Base-by-base conservation (phyloP, 2,113 vertebrate species). In the Dasypus novemcinctus region DNA sequence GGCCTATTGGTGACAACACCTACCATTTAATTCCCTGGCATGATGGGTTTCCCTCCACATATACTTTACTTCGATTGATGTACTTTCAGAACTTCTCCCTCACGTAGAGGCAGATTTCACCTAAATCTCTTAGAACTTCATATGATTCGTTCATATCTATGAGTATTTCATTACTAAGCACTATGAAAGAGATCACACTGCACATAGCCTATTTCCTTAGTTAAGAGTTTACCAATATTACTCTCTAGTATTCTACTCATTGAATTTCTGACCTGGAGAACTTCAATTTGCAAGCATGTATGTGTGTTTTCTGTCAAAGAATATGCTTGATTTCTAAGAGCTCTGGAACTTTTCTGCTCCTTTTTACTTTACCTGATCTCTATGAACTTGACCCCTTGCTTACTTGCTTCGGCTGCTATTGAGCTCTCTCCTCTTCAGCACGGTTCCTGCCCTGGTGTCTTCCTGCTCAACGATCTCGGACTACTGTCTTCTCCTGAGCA, bases 291-390 rank as follows among this genome's bases (percentile, higher is more conserved):
- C 5, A 75, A 31, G 57, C 29, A 76, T 7, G 21, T 23, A 13
- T 46, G 17, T 69, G 41, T 76, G 9, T 75, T 92, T 90, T 92
- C 64, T 71, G 52, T 93, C 38, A 54, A 41, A 80, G 69, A 23
- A 75, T 21, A 68, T 36, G 13, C 52, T 57, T 96, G 91, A 90
- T n/a, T 90, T 96, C 52, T 25, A 85, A 83, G 29, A 87, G 36
- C 2, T 68, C 69, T 92, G 87, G 64, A 94, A 80, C 59, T 95
- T 91, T 93, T 36, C 90, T 71, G 29, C 4, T 14, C 46, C 3
- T 33, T 71, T 17, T 80, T 82, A 29, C 78, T 43, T 95, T 61
- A 68, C 29, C 25, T 87, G 46, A 94, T 27, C 59, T 63, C 21
- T 25, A 17, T 49, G 46, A 84, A 52, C 52, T 54, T 87, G 80